Conservation (phyloP, 2,113 vertebrate species). For the Cranoglanis bouderius region DNA sequence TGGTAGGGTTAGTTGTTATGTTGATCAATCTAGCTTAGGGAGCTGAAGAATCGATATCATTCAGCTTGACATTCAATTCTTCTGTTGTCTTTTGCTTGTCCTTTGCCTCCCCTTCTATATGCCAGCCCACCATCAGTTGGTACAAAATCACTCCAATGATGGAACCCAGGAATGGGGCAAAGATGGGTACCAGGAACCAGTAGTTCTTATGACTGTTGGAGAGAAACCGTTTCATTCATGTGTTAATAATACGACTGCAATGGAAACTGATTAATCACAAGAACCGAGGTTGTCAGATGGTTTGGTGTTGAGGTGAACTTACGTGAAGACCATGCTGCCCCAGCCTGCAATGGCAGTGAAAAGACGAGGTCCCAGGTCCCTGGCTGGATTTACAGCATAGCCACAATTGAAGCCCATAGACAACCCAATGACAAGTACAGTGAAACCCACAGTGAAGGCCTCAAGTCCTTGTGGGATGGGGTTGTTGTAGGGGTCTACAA, state of each 20-base stretch:
- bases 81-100: conserved; percentile 62
- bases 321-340: conserved; percentile 89
- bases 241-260: not conserved
- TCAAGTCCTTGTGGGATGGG: conserved; percentile 88
- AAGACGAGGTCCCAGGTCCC: conserved; percentile 92
- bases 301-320: conserved; percentile 60
- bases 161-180: conserved; percentile 87
- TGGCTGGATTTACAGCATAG: conserved; percentile 95
- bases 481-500: conserved; percentile 94
- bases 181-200: conserved; percentile 92
- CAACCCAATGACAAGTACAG: conserved; percentile 90
- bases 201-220: conserved; percentile 69
- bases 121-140: conserved; percentile 91
- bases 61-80: conserved; percentile 75
- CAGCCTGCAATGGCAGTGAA: conserved; percentile 92
- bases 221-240: not conserved
- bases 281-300: not conserved
- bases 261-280: not conserved
- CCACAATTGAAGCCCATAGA: conserved; percentile 99
- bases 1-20: not conserved
- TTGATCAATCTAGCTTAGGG: not conserved
- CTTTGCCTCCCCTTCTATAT: conserved; percentile 78
- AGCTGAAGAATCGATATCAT: conserved; percentile 65
- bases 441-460: conserved; percentile 94
- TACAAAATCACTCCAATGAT: conserved; percentile 83